phyloP scores from a whole-genome alignment of 2,113 vertebrate species.

The Tiliqua scincoides region DNA sequence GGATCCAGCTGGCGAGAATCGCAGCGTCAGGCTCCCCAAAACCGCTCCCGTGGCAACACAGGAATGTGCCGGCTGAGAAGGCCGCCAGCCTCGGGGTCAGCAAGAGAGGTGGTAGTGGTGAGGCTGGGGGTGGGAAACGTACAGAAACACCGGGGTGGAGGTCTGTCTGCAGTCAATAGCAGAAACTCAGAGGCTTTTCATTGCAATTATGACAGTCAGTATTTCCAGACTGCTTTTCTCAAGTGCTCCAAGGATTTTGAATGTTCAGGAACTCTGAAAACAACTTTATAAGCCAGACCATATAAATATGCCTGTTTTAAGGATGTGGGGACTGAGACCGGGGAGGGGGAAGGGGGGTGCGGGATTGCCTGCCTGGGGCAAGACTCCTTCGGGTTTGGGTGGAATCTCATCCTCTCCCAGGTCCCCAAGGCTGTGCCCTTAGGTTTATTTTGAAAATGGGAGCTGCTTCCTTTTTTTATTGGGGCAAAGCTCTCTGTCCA shows the following conservation, averaged over 20 bases:
- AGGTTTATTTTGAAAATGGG: background rate
- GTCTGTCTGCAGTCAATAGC: background rate
- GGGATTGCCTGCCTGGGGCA: background rate
- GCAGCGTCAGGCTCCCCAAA: slow-evolving; percentile 7
- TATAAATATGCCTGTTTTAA: too few species aligned
- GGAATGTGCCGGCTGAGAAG: background rate
- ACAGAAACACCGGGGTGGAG: background rate
- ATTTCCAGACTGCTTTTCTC: background rate
- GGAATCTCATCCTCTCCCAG: background rate
- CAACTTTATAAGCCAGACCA: background rate
- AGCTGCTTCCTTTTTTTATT: background rate
- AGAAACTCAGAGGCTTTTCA: background rate
- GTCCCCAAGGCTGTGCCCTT: background rate
- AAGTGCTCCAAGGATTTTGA: background rate
- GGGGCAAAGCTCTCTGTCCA: background rate
- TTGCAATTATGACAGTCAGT: background rate
- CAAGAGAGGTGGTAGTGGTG: background rate
- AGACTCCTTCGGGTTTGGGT: background rate
- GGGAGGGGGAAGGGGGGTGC: too few species aligned
- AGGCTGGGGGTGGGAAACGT: background rate
- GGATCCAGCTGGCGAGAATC: background rate
- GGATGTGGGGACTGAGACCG: background rate
- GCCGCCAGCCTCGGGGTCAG: background rate
- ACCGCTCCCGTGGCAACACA: slow-evolving; percentile 20
- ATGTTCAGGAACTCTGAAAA: too few species aligned